These are phyloP conservation scores for Alauda arvensis DNA, from an alignment of 2,797 vertebrate genomes.

Conservation along the genomic window DNA sequence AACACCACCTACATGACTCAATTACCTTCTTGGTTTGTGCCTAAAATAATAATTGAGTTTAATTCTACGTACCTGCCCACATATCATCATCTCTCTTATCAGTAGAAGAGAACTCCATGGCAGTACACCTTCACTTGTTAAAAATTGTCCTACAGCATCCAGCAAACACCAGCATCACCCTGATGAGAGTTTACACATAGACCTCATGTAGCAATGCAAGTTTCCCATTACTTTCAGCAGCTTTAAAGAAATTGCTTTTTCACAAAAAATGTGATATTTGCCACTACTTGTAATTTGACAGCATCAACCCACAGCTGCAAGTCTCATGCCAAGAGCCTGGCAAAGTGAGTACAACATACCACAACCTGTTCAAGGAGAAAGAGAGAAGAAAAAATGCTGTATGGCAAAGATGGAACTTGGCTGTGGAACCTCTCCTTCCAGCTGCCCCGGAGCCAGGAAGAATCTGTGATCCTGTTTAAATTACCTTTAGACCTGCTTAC, in stretches of 20 bases:
- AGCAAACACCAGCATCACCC: neutral
- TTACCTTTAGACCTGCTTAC: neutral
- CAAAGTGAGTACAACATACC: fast-evolving
- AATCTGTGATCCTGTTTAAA: neutral
- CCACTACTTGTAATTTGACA: neutral
- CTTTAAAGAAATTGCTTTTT: neutral
- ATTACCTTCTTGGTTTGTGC: neutral
- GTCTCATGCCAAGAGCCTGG: neutral
- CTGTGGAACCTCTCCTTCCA: neutral
- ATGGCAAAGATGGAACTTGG: neutral
- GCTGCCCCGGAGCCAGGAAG: neutral
- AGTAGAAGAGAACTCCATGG: neutral
- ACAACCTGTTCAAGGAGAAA: neutral
- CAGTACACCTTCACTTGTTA: neutral
- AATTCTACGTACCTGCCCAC: neutral
- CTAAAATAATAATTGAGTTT: neutral
- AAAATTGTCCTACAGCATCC: neutral
- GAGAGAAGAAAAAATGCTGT: neutral
- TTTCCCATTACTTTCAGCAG: neutral
- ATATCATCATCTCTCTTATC: neutral
- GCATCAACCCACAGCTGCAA: neutral
- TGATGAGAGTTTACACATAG: neutral
- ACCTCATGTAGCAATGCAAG: neutral
- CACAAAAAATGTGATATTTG: neutral
- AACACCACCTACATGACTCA: neutral